A percentile compares a stretch with the other conserved stretches of the same genome.
Evolutionary conservation across 2,888 invertebrate species (phyloP).

Genomic region (Crocallis elinguaria): DNA sequence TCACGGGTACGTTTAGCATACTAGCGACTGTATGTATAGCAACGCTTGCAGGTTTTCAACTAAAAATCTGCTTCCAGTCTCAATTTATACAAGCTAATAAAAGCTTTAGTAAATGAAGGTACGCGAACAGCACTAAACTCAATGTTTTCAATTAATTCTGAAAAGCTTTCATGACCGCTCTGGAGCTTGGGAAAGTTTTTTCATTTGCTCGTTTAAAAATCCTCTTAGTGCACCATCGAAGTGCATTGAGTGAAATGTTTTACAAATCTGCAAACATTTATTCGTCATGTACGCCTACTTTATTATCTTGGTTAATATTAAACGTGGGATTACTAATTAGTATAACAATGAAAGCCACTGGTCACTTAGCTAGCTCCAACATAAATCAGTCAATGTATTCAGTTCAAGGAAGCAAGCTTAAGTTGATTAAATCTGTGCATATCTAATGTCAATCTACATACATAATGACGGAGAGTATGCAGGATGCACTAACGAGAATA

Average conservation of each 20-base stretch:
- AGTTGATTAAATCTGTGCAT: slow-evolving; percentile 18
- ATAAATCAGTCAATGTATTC: slow-evolving; percentile 11
- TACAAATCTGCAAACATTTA: neutral
- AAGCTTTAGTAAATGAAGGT: slow-evolving; percentile 41
- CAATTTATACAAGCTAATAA: slow-evolving; percentile 62
- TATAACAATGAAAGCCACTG: too few species aligned
- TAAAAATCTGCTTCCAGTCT: slow-evolving; percentile 20
- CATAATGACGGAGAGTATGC: slow-evolving; percentile 1
- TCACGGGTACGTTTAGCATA: slow-evolving; percentile 14
- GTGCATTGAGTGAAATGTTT: slow-evolving; percentile 1
- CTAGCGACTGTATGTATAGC: neutral
- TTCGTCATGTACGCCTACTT: too few species aligned
- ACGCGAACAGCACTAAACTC: slow-evolving; percentile 42
- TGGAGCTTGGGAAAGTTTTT: slow-evolving; percentile 28
- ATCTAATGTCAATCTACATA: slow-evolving; percentile 19
- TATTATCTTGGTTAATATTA: too few species aligned
- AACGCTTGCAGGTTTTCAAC: neutral
- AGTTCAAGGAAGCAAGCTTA: slow-evolving; percentile 6
- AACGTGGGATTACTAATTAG: neutral
- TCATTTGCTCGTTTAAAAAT: slow-evolving; percentile 30
- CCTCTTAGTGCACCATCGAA: slow-evolving; percentile 3
- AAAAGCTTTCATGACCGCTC: slow-evolving; percentile 37
- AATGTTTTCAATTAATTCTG: slow-evolving; percentile 48
- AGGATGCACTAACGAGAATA: slow-evolving; percentile 3
- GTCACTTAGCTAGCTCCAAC: too few species aligned